Evolutionary conservation across 2,113 vertebrate genomes (phyloP), one percentile per base, ranked within the genome.

Genomic region (Dendrocopos noguchii): DNA sequence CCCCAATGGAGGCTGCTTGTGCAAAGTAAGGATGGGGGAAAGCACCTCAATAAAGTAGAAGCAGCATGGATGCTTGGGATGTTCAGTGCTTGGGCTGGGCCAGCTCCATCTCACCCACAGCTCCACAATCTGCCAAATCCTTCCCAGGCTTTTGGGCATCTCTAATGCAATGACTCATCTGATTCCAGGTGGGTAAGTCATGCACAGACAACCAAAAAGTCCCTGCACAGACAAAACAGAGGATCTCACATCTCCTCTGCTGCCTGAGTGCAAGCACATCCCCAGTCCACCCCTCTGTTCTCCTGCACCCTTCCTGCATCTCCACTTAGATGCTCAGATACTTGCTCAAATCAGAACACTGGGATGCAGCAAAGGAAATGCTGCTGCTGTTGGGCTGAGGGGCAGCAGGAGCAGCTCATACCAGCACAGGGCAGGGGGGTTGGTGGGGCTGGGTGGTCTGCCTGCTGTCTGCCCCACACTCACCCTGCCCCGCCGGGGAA

Each of bases 381-480:
- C 34, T 39, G 57, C 19, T 61, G 12, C 16, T 75, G 28, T 75
- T 3, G 21, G 71, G 72, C 10, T 46, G 65, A 52, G 39, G 27
- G 6, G 29, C 17, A 11, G 53, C 13, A 52, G 56, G 28, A 14
- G 17, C 83, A 74, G 61, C 13, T 55, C 0, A 0, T 15, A 36
- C 14, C 5, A 59, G 52, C 6, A 1, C 28, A 67, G 33, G 3
- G 10, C 10, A 29, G 39, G 39, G 33, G 15, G 13, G 6, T 0
- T 77, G 60, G 60, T 0, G 2, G 60, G 56, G 25, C 34, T 1
- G 4, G 8, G 6, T 56, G 52, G 1, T 71, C 90, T 70, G 50
- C 34, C 27, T 7, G 0, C n/a, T 9, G 17, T 18, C 63, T 4
- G 0, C 22, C 68, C 60, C 47, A 14, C 34, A 19, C 50, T 44